phyloP scores from a whole-genome alignment of 2,113 vertebrate species.

The Cisticola juncidis region DNA sequence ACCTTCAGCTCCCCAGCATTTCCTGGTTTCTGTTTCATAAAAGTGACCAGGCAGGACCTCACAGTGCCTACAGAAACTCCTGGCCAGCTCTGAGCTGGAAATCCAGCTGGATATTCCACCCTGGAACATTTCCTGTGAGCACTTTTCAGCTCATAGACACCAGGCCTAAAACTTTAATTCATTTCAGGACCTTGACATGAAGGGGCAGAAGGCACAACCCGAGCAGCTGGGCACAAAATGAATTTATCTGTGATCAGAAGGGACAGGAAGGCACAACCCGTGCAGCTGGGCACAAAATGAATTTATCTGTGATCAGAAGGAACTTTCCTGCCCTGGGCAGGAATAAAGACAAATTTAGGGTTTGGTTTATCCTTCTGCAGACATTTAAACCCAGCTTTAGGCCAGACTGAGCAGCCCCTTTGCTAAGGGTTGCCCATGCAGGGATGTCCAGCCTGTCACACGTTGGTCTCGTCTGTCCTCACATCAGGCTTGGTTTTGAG shows the following conservation, averaged over 20 bases:
- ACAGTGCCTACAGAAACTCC: background rate
- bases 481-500: rapidly evolving
- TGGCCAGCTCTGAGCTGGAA: background rate
- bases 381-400: background rate
- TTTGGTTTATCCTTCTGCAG: background rate
- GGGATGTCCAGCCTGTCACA: background rate
- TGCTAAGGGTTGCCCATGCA: rapidly evolving
- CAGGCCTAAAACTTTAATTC: background rate
- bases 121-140: background rate
- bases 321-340: background rate
- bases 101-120: background rate
- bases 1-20: background rate
- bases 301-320: background rate
- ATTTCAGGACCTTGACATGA: background rate
- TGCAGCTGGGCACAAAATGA: background rate
- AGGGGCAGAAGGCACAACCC: background rate
- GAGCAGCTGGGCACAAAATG: background rate
- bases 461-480: background rate
- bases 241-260: background rate
- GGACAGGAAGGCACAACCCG: background rate
- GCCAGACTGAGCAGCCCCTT: background rate
- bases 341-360: background rate
- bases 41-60: background rate
- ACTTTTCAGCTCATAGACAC: background rate
- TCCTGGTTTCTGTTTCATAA: background rate